These are phyloP conservation scores for Taeniopygia guttata DNA, from an alignment of 2,797 vertebrate genomes.

Conservation along the genomic window DNA sequence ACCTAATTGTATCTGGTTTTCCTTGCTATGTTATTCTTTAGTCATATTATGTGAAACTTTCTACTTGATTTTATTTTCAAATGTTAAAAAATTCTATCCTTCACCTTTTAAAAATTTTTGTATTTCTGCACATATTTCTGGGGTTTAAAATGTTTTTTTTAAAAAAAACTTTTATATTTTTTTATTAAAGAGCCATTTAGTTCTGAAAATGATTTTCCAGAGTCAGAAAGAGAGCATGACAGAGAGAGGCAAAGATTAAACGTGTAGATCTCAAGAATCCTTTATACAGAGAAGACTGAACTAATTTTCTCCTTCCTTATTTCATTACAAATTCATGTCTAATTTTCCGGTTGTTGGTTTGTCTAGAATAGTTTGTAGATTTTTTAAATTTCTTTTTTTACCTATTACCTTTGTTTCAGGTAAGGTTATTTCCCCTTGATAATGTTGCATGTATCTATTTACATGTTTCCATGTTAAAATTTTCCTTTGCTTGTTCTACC, in stretches of 20 bases:
- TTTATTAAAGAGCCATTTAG: neutral
- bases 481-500: neutral
- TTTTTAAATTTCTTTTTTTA: neutral
- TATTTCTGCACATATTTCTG: neutral
- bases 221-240: neutral
- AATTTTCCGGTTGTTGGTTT: neutral
- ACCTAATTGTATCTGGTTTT: neutral
- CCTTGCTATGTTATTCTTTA: neutral
- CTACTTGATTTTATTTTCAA: neutral
- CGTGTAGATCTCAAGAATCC: neutral
- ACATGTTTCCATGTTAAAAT: neutral
- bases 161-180: too few relatives aligned
- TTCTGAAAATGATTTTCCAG: neutral
- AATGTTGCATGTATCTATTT: neutral
- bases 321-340: neutral
- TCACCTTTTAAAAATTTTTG: neutral
- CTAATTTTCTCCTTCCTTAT: neutral
- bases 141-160: neutral
- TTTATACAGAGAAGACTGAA: neutral
- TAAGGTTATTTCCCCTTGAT: neutral
- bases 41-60: neutral
- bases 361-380: neutral
- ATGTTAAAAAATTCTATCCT: neutral
- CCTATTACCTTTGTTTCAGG: neutral
- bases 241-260: neutral